Conservation (phyloP, 2,113 vertebrate species). For the Paramisgurnus dabryanus region DNA sequence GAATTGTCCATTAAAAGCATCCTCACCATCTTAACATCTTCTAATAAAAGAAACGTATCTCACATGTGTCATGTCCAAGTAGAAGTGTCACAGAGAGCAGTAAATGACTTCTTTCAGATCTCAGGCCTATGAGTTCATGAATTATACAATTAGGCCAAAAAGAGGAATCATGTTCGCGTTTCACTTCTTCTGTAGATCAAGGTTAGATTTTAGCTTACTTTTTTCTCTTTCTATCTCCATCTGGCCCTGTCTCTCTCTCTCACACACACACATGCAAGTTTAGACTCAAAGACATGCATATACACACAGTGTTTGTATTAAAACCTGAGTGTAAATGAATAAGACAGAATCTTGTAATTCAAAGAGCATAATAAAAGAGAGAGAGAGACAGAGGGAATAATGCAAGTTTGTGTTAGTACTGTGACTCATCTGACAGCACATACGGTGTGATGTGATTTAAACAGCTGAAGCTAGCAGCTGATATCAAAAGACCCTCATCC, state of each 20-base stretch:
- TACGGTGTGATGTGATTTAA: conserved; percentile 20
- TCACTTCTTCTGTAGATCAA: conserved; percentile 44
- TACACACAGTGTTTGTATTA: conserved; percentile 7
- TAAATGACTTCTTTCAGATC: conserved; percentile 12
- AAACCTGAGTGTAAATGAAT: conserved; percentile 15
- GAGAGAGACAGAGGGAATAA: background rate
- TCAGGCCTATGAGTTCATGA: conserved; percentile 42
- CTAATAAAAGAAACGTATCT: conserved; percentile 11
- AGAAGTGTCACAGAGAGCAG: conserved; percentile 7
- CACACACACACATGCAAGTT: background rate
- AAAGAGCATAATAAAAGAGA: background rate
- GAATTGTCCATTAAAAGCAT: conserved; percentile 3
- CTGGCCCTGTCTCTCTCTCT: conserved; percentile 5
- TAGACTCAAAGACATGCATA: conserved; percentile 1
- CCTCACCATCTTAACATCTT: conserved; percentile 8
- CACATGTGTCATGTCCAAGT: conserved; percentile 22
- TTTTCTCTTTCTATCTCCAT: conserved; percentile 30
- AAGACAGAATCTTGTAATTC: background rate
- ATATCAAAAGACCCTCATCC: background rate
- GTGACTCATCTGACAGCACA: background rate
- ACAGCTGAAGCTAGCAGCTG: conserved; percentile 11
- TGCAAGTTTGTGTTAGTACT: background rate
- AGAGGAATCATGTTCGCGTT: conserved; percentile 42
- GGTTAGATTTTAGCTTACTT: conserved; percentile 37
- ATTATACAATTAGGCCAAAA: conserved; percentile 44